Base-by-base conservation (phyloP, 2,888 invertebrate genomes). In the Phorcus lineatus region DNA sequence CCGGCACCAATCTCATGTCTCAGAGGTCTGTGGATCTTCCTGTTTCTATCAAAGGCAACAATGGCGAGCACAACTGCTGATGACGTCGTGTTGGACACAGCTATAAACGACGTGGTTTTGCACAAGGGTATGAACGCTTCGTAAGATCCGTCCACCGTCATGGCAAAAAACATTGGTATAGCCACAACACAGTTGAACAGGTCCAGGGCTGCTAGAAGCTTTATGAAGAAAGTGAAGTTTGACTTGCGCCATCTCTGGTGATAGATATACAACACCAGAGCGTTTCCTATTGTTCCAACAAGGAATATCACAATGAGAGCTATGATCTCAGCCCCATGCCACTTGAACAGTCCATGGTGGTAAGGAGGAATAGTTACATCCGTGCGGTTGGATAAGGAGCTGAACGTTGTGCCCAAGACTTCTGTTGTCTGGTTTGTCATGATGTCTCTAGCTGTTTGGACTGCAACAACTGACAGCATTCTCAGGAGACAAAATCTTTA, bases 121-220 rank as follows among this genome's bases (percentile, higher is more conserved):
- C 78, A 78, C 28, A 78, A 31, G 7, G 53, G 62, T 24, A 47
- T 70, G 36, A 78, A 36, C 36, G 52, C 22, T 19, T 40, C 17
- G 52, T 67, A 52, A 28, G 53, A 36, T n/a, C 62, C 53, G 28
- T 54, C 66, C 6, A 78, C 36, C 3, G 70, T 53, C 67, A 78
- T 70, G 22, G 53, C 53, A 17, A 78, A 67, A n/a, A 70, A 67
- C 31, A 36, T 19, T 3, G 78, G 66, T 13, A 70, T 53, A n/a
- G 67, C 24, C 13, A 70, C 52, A 11, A 78, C 28, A 70, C 78
- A 78, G 67, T 78, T 78, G 28, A 67, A 54, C 19, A 78, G 54
- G 54, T 78, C 78, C n/a, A 70, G 47, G 28, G 31, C 53, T 19
- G 78, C 78, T 53, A 78, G 31, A n/a, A 78, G 70, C 22, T 78